These are phyloP conservation scores for Nycteola revayana DNA, from an alignment of 2,888 invertebrate genomes.

Conservation along the genomic window DNA sequence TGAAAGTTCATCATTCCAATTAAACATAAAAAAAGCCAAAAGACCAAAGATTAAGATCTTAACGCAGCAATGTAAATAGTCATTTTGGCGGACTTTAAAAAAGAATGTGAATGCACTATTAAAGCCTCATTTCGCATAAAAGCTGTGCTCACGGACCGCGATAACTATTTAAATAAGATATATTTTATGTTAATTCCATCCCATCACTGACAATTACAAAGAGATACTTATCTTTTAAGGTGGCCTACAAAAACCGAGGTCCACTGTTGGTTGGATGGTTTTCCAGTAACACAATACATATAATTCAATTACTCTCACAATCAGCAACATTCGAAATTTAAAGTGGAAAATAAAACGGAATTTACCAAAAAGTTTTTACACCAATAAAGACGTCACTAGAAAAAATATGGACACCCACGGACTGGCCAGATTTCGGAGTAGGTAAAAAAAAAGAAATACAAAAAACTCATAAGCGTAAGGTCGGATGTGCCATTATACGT, in stretches of 20 bases:
- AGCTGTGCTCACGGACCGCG: neutral
- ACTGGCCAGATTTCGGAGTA: slow-evolving; percentile 35
- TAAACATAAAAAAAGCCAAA: no score
- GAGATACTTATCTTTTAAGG: slow-evolving; percentile 24
- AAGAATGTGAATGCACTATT: neutral
- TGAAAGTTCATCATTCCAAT: no score
- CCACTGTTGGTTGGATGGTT: neutral
- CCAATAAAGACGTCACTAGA: slow-evolving; percentile 31
- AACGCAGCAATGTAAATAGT: no score
- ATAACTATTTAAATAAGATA: neutral
- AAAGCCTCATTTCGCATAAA: neutral
- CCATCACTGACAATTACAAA: slow-evolving; percentile 11
- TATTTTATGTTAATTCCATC: neutral
- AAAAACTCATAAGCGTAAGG: no score
- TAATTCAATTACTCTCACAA: slow-evolving; percentile 32
- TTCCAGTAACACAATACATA: slow-evolving; percentile 35
- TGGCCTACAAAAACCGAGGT: slow-evolving; percentile 11
- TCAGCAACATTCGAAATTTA: slow-evolving; percentile 10
- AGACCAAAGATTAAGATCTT: no score
- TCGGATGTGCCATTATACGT: no score
- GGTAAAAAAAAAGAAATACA: no score
- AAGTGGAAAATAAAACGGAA: slow-evolving; percentile 23
- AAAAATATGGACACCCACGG: slow-evolving; percentile 56
- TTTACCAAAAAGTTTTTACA: slow-evolving; percentile 24
- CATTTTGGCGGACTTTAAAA: no score